phyloP scores from a whole-genome alignment of 2,797 vertebrate species.

The Danio albolineatus region DNA sequence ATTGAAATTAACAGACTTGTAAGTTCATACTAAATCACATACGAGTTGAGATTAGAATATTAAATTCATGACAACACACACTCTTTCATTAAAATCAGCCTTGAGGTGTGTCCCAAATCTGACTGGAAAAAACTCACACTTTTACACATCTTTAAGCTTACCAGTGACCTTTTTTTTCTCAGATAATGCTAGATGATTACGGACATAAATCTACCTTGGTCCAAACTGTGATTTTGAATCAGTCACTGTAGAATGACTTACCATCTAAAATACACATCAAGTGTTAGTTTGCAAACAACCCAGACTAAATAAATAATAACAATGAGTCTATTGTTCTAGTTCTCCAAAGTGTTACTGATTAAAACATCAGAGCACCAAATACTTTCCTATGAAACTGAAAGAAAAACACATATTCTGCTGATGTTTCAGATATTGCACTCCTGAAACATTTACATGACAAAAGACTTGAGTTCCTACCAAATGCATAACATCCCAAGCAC shows the following conservation, averaged over 20 bases:
- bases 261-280: constrained; percentile 25
- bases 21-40: constrained; percentile 18
- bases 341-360: constrained; percentile 48
- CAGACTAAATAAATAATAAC: constrained; percentile 32
- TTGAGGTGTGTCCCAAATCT: constrained; percentile 13
- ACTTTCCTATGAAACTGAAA: constrained; percentile 43
- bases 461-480: neutral
- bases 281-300: constrained; percentile 28
- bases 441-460: constrained; percentile 17
- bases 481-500: constrained; percentile 11
- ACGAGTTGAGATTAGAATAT: constrained; percentile 6
- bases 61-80: neutral
- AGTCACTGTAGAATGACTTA: constrained; percentile 8
- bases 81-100: constrained; percentile 8
- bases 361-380: constrained; percentile 55
- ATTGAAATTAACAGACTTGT: constrained; percentile 26
- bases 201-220: constrained; percentile 25
- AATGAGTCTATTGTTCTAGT: constrained; percentile 3
- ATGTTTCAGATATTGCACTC: constrained; percentile 19
- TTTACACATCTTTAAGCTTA: constrained; percentile 24
- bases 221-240: constrained; percentile 9
- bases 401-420: constrained; percentile 16
- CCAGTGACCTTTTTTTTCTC: neutral
- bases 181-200: constrained; percentile 4
- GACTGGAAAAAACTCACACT: neutral